Base-by-base conservation (phyloP, 2,113 vertebrate genomes). In the Montifringilla adamsi region DNA sequence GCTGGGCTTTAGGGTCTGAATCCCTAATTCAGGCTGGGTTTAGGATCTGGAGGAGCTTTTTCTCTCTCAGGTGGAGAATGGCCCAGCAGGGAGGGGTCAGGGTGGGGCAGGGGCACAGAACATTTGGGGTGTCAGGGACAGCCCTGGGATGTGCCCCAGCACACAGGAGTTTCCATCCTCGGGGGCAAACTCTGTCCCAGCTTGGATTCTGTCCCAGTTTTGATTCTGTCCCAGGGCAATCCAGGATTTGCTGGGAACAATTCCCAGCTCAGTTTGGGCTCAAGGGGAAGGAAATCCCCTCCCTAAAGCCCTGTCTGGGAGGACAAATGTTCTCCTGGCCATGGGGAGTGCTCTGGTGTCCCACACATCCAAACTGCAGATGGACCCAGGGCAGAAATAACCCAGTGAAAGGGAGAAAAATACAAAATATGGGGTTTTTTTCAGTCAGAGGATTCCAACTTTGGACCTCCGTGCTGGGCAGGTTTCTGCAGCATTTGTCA, bases 261-360 rank as follows among this genome's bases (percentile, higher is more conserved):
- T 6, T 50, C 83, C 39, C 31, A 73, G 50, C 53, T 68, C 41
- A 30, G 4, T 21, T 1, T 4, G 37, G 67, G 41, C 28, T 55
- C 73, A 37, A 5, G 39, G n/a, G 28, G 60, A 59, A 24, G 55
- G n/a, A 37, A 72, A 55, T 68, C 9, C 27, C 23, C 44, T 44
- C 28, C 28, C n/a, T 5, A 7, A 31, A 22, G 3, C 50, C 10
- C 58, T 7, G 43, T 8, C 17, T 26, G n/a, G 22, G 22, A 55
- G 35, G 18, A 24, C 4, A 79, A 10, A 60, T 3, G 6, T 4
- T 47, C 12, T 55, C 26, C 62, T n/a, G 69, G 19, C 7, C 26
- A 1, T 0, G 0, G 31, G 9, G 16, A 7, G 18, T 23, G 44
- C 19, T 30, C n/a, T 33, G 4, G 5, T 16, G 33, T 3, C 27